Evolutionary conservation across 2,113 vertebrate species (phyloP).

Genomic region (Toxostoma redivivum): DNA sequence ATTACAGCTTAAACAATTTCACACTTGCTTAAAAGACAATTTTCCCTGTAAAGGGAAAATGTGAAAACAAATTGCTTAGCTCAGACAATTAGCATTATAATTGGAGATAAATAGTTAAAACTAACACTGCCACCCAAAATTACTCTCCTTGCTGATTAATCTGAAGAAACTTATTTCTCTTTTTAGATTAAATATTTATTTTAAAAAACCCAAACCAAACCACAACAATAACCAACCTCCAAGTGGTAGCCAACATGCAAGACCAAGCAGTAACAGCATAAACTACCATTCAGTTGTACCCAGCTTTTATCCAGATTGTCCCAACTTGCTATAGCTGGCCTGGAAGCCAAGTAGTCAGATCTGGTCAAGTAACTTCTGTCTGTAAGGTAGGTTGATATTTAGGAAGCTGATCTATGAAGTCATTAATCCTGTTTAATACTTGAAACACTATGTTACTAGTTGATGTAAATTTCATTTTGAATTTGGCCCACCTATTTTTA

Average conservation of each 20-base stretch:
- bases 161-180: neutral
- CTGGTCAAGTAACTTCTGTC: neutral
- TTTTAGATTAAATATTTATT: neutral
- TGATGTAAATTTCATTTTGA: neutral
- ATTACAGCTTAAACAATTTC: neutral
- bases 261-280: neutral
- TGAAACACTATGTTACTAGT: neutral
- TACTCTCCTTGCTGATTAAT: neutral
- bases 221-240: neutral
- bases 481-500: neutral
- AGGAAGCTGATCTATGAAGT: neutral
- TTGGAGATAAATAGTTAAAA: neutral
- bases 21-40: neutral
- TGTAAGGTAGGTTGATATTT: neutral
- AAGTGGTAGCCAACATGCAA: neutral
- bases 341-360: neutral
- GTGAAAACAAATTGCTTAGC: neutral
- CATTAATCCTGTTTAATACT: neutral
- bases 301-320: neutral
- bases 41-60: neutral
- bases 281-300: neutral
- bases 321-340: neutral
- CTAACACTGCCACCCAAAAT: neutral
- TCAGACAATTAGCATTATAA: neutral
- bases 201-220: neutral